Percentiles rank a stretch among this genome's conserved stretches.
Conservation (phyloP, 1,140 invertebrate species). For the Helicoverpa zea region DNA sequence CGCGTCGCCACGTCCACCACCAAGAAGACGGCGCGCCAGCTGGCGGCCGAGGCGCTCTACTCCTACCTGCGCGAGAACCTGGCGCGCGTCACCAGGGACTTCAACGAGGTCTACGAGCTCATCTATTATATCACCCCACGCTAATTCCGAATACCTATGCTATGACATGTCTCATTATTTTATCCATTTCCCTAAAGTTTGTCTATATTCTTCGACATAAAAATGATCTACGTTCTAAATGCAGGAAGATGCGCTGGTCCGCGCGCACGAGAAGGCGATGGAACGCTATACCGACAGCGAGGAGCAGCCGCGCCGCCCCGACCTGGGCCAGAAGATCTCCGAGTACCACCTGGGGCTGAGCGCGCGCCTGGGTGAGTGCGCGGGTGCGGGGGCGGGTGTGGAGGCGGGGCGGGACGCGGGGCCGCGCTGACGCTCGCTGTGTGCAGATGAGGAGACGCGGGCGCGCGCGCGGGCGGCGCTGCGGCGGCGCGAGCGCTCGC, state of each 20-base stretch:
- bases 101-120: slow-evolving; percentile 67
- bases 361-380: slow-evolving; percentile 62
- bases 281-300: slow-evolving; percentile 64
- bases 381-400: no score
- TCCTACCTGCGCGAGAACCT: slow-evolving; percentile 74
- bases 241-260: slow-evolving; percentile 75
- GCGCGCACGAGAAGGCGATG: slow-evolving; percentile 73
- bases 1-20: slow-evolving; percentile 71
- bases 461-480: slow-evolving; percentile 36
- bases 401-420: slow-evolving; percentile 12
- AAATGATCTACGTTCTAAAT: background rate
- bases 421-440: background rate
- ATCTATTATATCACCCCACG: background rate
- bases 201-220: no score
- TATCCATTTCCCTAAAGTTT: no score
- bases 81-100: slow-evolving; percentile 67
- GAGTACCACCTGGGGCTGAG: slow-evolving; percentile 73
- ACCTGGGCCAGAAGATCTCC: slow-evolving; percentile 70
- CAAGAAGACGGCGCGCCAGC: slow-evolving; percentile 76
- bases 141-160: no score
- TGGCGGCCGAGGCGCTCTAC: slow-evolving; percentile 77
- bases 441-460: slow-evolving; percentile 50
- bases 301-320: slow-evolving; percentile 56
- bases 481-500: background rate
- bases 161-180: no score